Evolutionary conservation across 1,140 invertebrate species (phyloP).

Genomic region (Eulimnadia texana): DNA sequence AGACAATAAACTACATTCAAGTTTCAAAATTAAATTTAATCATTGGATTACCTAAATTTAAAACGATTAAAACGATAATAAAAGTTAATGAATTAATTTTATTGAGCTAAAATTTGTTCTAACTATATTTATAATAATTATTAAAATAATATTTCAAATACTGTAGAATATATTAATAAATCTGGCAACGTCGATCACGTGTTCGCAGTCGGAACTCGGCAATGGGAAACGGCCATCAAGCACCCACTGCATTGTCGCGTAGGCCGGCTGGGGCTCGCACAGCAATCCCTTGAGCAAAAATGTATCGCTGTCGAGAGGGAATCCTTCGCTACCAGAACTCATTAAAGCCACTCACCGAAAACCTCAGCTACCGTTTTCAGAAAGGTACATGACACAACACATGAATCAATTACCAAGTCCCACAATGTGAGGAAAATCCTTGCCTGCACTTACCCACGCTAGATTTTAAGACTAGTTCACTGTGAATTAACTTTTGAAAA

Average conservation of each 20-base stretch:
- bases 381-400: not conserved
- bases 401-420: not conserved
- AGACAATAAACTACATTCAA: too few species aligned
- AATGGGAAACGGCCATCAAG: not conserved
- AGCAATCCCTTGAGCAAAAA: too few species aligned
- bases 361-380: not conserved
- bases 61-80: too few species aligned
- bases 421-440: not conserved
- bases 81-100: too few species aligned
- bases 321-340: not conserved
- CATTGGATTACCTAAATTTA: too few species aligned
- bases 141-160: not conserved
- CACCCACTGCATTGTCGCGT: too few species aligned
- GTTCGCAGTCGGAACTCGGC: not conserved
- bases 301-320: not conserved
- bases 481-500: constrained; percentile 1
- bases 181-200: not conserved
- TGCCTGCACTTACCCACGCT: too few species aligned
- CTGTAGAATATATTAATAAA: not conserved
- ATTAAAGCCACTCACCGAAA: not conserved
- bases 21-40: too few species aligned
- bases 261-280: too few species aligned
- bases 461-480: not conserved
- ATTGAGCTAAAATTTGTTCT: not conserved
- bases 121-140: not conserved